These are phyloP conservation scores for Spea bombifrons DNA, from an alignment of 2,113 vertebrate species.

Conservation along the genomic window DNA sequence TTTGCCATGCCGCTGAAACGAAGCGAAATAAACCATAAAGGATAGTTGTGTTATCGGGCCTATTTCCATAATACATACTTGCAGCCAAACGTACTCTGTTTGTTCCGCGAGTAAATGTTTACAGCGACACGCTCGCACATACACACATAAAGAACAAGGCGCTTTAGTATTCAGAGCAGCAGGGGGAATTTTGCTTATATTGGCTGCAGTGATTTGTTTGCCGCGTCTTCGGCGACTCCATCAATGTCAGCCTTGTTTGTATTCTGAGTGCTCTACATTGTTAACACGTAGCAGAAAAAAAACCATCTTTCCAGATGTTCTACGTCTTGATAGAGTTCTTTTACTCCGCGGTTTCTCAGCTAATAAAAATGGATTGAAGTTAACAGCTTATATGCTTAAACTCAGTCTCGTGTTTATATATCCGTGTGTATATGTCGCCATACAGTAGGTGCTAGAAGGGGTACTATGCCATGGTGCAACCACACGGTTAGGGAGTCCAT, in stretches of 20 bases:
- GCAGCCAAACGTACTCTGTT: constrained; percentile 50
- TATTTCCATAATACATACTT: not conserved
- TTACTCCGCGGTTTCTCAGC: not conserved
- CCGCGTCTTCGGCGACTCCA: constrained; percentile 29
- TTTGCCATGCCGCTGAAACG: not conserved
- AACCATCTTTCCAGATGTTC: constrained; percentile 13
- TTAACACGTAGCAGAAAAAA: constrained; percentile 36
- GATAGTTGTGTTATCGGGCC: not conserved
- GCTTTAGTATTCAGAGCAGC: constrained; percentile 49
- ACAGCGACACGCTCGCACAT: constrained; percentile 34
- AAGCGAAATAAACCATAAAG: not conserved
- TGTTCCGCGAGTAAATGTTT: constrained; percentile 59
- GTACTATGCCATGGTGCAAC: too few species aligned
- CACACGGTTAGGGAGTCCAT: too few species aligned
- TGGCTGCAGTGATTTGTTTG: not conserved
- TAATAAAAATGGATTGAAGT: not conserved
- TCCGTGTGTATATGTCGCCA: too few species aligned
- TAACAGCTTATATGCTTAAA: too few species aligned
- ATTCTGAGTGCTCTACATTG: constrained; percentile 2
- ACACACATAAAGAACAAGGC: constrained; percentile 45
- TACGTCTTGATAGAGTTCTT: constrained; percentile 5
- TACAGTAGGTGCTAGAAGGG: too few species aligned
- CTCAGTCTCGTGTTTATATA: too few species aligned
- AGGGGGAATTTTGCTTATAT: constrained; percentile 47
- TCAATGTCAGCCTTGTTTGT: constrained; percentile 48